Conservation (phyloP, 2,797 vertebrate genomes). For the Toxotes lorentzi region DNA sequence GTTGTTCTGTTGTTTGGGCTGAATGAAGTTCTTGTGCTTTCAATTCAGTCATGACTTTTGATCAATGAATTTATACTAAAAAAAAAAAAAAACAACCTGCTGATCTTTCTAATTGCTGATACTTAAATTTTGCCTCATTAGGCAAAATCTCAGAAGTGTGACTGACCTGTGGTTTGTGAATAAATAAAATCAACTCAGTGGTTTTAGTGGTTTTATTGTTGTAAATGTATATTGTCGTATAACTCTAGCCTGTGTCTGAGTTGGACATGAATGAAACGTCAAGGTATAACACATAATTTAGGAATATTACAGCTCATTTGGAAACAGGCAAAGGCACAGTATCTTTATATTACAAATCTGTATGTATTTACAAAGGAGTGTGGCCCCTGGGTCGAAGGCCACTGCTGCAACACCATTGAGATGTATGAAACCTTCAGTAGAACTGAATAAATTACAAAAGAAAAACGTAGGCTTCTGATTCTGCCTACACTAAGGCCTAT, state of each 20-base stretch:
- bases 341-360: conserved; percentile 69
- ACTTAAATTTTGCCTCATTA: not conserved
- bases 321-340: conserved; percentile 62
- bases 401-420: conserved; percentile 35
- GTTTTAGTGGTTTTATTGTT: conserved; percentile 71
- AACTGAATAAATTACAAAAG: conserved; percentile 71
- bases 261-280: conserved; percentile 47
- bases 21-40: not conserved
- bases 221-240: conserved; percentile 41
- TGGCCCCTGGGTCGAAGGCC: conserved; percentile 55
- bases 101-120: not conserved
- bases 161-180: conserved; percentile 9
- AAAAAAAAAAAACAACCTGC: not conserved
- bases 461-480: conserved; percentile 58
- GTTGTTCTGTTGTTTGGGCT: not conserved
- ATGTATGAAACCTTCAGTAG: conserved; percentile 57
- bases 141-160: not conserved
- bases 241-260: conserved; percentile 43
- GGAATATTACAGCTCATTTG: conserved; percentile 67
- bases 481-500: conserved; percentile 24
- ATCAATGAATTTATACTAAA: not conserved
- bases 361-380: conserved; percentile 80
- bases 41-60: not conserved
- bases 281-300: conserved; percentile 45
- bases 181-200: conserved; percentile 40